phyloP scores from a whole-genome alignment of 2,113 vertebrate species.

The Passerina amoena region DNA sequence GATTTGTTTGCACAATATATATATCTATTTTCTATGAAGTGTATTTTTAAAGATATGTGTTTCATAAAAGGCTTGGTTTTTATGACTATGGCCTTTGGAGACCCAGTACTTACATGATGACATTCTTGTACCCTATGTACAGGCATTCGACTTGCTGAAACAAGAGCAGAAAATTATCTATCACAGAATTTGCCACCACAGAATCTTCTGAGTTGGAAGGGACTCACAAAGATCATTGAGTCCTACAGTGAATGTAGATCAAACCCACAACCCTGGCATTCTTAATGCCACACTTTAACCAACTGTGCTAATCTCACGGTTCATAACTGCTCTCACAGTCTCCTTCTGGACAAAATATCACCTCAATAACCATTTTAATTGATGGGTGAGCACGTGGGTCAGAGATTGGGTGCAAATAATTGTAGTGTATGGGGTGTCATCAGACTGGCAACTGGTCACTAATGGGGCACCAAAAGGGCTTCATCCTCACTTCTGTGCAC shows the following conservation, averaged over 20 bases:
- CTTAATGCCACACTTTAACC: neutral
- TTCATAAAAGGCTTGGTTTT: neutral
- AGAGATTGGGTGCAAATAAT: too few species aligned
- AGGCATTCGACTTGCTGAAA: neutral
- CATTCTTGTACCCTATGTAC: neutral
- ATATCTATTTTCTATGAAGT: neutral
- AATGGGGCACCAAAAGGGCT: neutral
- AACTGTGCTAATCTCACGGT: neutral
- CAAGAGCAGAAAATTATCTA: neutral
- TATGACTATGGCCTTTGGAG: neutral
- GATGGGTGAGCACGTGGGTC: neutral
- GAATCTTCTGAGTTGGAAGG: neutral
- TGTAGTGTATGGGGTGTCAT: neutral
- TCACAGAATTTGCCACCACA: neutral
- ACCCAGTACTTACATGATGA: neutral
- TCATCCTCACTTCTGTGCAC: neutral
- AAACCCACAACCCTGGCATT: neutral
- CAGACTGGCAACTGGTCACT: fast-evolving
- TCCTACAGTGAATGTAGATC: neutral
- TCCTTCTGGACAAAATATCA: neutral
- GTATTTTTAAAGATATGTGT: neutral
- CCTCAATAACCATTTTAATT: neutral
- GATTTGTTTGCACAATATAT: neutral
- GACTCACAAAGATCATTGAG: neutral
- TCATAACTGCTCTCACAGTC: neutral